These are phyloP conservation scores for Brachyopa scutellaris DNA, from an alignment of 2,888 invertebrate genomes.

Conservation along the genomic window DNA sequence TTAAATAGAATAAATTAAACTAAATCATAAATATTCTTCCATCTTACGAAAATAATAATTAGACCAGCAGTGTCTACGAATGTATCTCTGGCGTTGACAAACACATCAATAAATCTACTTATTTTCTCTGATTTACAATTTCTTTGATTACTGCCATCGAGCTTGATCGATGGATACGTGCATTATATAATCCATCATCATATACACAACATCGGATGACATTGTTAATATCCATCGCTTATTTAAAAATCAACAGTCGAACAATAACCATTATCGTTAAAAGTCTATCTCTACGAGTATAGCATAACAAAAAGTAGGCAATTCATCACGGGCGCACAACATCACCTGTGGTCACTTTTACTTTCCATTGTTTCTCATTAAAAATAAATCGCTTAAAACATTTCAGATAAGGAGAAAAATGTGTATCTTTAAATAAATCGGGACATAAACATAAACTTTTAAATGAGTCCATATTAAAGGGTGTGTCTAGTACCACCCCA, in stretches of 20 bases:
- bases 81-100: too few relatives aligned
- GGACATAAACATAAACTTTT: too few relatives aligned
- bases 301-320: background rate
- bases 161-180: conserved; percentile 15
- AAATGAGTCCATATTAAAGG: too few relatives aligned
- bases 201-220: background rate
- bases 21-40: background rate
- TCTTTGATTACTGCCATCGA: background rate
- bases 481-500: background rate
- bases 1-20: conserved; percentile 6
- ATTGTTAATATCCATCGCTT: conserved; percentile 23
- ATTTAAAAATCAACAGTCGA: conserved; percentile 37
- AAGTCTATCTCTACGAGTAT: too few relatives aligned
- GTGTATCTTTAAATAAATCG: conserved; percentile 22
- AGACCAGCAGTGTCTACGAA: background rate
- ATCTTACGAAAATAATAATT: background rate
- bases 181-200: conserved; percentile 19
- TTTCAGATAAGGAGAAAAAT: conserved; percentile 10
- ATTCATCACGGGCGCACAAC: conserved; percentile 8
- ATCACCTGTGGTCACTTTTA: conserved; percentile 39
- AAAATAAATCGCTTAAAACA: too few relatives aligned
- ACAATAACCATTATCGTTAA: conserved; percentile 16
- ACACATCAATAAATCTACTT: background rate
- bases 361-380: conserved; percentile 11
- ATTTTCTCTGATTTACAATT: background rate